phyloP scores from a whole-genome alignment of 2,888 invertebrate species.

The Mechanitis messenoides region DNA sequence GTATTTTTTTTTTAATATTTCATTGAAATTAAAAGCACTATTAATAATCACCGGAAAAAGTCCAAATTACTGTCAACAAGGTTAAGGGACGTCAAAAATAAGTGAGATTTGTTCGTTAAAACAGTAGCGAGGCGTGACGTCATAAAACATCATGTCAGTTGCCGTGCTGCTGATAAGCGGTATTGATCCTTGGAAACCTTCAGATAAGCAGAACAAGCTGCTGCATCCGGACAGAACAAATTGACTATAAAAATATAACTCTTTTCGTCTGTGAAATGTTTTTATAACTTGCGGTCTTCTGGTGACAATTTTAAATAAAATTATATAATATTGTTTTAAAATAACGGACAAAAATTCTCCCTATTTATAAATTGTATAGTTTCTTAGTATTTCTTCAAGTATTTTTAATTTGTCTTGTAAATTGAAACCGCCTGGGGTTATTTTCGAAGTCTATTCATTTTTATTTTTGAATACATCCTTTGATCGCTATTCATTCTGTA shows the following conservation, averaged over 20 bases:
- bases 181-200: constrained; percentile 35
- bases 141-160: constrained; percentile 53
- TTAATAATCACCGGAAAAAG: background rate
- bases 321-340: too few relatives aligned
- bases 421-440: constrained; percentile 20
- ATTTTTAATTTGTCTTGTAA: constrained; percentile 17
- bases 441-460: constrained; percentile 27
- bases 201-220: constrained; percentile 58
- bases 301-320: too few relatives aligned
- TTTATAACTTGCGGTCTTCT: too few relatives aligned
- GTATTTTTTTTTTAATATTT: background rate
- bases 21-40: too few relatives aligned
- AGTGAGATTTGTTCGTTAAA: constrained; percentile 19
- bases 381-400: constrained; percentile 3
- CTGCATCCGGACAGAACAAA: constrained; percentile 59
- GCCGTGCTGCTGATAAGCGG: constrained; percentile 26
- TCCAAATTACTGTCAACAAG: background rate
- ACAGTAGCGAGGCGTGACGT: constrained; percentile 52
- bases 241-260: constrained; percentile 43
- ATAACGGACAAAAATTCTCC: too few relatives aligned
- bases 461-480: constrained; percentile 37
- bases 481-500: constrained; percentile 26
- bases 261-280: constrained; percentile 37
- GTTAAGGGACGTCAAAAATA: background rate
- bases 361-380: too few relatives aligned